These are phyloP conservation scores for Matsumyia berberina DNA, from an alignment of 2,888 invertebrate species.

Conservation along the genomic window DNA sequence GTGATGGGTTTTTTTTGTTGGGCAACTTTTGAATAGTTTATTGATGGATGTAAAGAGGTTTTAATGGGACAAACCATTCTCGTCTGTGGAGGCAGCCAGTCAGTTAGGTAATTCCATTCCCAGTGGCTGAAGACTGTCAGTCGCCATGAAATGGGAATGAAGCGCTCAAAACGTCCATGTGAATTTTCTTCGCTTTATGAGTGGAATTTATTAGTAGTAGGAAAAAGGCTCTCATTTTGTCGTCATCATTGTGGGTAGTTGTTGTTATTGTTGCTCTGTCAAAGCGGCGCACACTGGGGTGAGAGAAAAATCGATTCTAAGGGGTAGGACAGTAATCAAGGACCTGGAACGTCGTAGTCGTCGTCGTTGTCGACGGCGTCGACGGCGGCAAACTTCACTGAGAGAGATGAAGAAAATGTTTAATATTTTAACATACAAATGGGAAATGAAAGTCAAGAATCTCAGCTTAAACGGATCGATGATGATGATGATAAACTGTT, in stretches of 20 bases:
- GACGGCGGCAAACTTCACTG: slow-evolving; percentile 16
- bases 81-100: slow-evolving; percentile 42
- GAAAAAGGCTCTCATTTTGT: slow-evolving; percentile 41
- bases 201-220: slow-evolving; percentile 56
- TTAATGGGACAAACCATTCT: slow-evolving; percentile 74
- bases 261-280: slow-evolving; percentile 41
- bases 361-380: too few species aligned
- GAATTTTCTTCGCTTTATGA: slow-evolving; percentile 63
- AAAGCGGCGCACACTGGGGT: background rate
- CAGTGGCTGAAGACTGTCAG: slow-evolving; percentile 12
- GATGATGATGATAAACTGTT: slow-evolving; percentile 58
- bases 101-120: slow-evolving; percentile 40
- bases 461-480: slow-evolving; percentile 53
- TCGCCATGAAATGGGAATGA: slow-evolving; percentile 28
- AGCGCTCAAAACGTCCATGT: slow-evolving; percentile 50
- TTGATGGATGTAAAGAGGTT: slow-evolving; percentile 77
- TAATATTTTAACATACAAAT: slow-evolving; percentile 65
- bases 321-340: background rate
- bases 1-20: slow-evolving; percentile 10
- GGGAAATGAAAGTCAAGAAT: slow-evolving; percentile 42
- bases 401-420: slow-evolving; percentile 33
- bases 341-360: too few species aligned
- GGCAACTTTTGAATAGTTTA: slow-evolving; percentile 76
- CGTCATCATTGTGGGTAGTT: slow-evolving; percentile 53
- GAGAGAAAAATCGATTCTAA: slow-evolving; percentile 61